These are phyloP conservation scores for Poecilia picta DNA, from an alignment of 2,797 vertebrate genomes.

Conservation along the genomic window DNA sequence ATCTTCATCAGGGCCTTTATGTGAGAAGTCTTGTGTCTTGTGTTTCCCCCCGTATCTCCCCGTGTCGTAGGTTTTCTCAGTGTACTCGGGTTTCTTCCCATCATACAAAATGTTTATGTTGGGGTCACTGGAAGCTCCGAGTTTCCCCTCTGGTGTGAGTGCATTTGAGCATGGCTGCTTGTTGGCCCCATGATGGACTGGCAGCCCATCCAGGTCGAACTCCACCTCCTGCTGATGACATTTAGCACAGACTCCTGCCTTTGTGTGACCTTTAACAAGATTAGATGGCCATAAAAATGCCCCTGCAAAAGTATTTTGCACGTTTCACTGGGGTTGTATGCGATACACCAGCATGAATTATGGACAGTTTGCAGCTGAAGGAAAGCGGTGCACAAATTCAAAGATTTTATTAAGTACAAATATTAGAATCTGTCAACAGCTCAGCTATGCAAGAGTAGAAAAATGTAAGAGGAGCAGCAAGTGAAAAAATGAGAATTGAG, in stretches of 20 bases:
- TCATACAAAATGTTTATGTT: not conserved
- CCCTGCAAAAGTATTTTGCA: not conserved
- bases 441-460: not conserved
- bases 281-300: not conserved
- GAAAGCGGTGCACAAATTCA: not conserved
- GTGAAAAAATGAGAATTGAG: too few relatives aligned
- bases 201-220: not conserved
- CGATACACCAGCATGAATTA: not conserved
- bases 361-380: not conserved
- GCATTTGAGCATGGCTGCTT: not conserved
- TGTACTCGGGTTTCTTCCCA: constrained; percentile 2
- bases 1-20: not conserved
- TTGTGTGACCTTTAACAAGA: not conserved
- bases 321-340: not conserved
- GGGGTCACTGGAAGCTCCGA: not conserved
- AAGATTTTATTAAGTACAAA: not conserved
- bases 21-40: not conserved
- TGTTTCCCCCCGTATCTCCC: not conserved
- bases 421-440: not conserved
- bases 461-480: not conserved
- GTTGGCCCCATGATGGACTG: not conserved
- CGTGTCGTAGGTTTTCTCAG: not conserved
- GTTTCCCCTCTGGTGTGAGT: not conserved
- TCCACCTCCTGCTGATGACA: not conserved
- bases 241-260: not conserved